Evolutionary conservation across 1,140 invertebrate species (phyloP).

Genomic region (Macrocentrus cingulum): DNA sequence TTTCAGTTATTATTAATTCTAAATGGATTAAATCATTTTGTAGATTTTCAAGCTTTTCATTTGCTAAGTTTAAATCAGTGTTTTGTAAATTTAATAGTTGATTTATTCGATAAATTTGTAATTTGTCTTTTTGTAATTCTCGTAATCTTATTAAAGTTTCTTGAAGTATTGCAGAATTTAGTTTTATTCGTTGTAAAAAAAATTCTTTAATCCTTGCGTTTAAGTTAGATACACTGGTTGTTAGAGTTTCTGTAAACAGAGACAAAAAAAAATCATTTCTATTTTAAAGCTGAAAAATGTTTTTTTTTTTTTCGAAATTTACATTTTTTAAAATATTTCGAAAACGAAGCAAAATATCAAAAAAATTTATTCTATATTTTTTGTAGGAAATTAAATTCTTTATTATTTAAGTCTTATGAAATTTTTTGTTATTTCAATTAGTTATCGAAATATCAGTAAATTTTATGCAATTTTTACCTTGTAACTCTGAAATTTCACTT

Average conservation of each 20-base stretch:
- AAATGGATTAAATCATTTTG: conserved; percentile 19
- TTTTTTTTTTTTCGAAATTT: too few species aligned
- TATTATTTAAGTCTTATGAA: too few species aligned
- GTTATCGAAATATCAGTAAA: background rate
- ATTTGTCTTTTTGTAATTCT: conserved; percentile 14
- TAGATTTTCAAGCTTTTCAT: conserved; percentile 20
- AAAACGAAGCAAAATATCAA: too few species aligned
- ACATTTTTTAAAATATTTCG: too few species aligned
- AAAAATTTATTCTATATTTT: too few species aligned
- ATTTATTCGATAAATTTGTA: conserved; percentile 5
- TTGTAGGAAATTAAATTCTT: too few species aligned
- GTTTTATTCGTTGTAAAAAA: conserved; percentile 60
- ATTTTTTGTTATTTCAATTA: conserved; percentile 7
- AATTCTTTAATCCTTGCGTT: conserved; percentile 63
- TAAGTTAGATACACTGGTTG: conserved; percentile 61
- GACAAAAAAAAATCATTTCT: conserved; percentile 15
- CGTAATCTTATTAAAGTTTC: conserved; percentile 50
- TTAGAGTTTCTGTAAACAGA: conserved; percentile 46
- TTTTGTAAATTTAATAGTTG: conserved; percentile 23
- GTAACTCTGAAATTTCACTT: conserved; percentile 61
- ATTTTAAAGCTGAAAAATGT: too few species aligned
- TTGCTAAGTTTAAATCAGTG: conserved; percentile 12
- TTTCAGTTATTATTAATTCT: conserved; percentile 33
- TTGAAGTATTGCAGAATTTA: conserved; percentile 64
- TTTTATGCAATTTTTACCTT: conserved; percentile 33